Evolutionary conservation across 2,113 vertebrate species (phyloP).

Genomic region (Heterotilapia buettikoferi): DNA sequence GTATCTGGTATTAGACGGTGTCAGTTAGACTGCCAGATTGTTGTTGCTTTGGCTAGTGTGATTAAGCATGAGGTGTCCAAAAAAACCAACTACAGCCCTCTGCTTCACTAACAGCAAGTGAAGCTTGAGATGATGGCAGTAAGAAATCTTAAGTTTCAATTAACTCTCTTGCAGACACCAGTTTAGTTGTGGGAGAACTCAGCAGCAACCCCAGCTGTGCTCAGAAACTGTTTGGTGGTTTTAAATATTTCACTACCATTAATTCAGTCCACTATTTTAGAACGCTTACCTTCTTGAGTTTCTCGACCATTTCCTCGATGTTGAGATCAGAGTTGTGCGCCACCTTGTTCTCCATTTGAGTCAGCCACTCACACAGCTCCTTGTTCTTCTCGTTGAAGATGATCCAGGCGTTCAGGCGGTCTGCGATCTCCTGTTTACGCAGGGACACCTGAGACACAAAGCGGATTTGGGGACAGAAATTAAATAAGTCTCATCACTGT

Average conservation of each 20-base stretch:
- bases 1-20: background rate
- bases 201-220: background rate
- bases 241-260: background rate
- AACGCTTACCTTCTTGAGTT: conserved; percentile 84
- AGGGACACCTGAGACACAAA: conserved; percentile 76
- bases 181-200: background rate
- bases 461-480: background rate
- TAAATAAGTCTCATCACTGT: background rate
- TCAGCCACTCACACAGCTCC: conserved; percentile 87
- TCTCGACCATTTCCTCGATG: conserved; percentile 95
- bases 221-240: background rate
- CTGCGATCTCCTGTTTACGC: conserved; percentile 84
- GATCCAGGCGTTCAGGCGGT: conserved; percentile 84
- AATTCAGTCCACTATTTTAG: background rate
- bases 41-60: background rate
- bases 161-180: background rate
- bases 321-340: conserved; percentile 82
- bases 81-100: background rate
- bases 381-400: conserved; percentile 89
- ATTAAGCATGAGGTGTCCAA: background rate
- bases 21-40: background rate
- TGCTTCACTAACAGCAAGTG: background rate
- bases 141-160: background rate
- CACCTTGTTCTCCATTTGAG: conserved; percentile 89
- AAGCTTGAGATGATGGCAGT: background rate